Evolutionary conservation across 1,140 invertebrate genomes (phyloP).

Genomic region (Manduca sexta): DNA sequence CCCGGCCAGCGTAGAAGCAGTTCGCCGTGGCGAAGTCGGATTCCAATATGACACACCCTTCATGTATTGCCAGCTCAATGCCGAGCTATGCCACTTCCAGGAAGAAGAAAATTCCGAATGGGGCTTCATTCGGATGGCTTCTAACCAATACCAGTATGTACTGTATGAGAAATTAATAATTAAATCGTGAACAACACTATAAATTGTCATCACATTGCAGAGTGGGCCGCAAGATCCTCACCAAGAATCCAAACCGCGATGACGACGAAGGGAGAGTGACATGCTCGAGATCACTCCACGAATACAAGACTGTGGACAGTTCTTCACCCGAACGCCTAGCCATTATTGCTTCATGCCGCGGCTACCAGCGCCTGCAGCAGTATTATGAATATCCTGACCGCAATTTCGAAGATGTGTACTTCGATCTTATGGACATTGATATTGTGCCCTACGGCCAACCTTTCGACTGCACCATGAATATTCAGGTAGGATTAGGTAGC

Average conservation of each 20-base stretch:
- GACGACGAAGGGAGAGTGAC: constrained; percentile 78
- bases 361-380: constrained; percentile 74
- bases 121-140: constrained; percentile 77
- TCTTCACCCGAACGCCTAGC: constrained; percentile 76
- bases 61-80: constrained; percentile 86
- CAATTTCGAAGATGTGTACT: constrained; percentile 77
- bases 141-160: constrained; percentile 79
- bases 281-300: constrained; percentile 79
- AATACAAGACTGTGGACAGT: constrained; percentile 83
- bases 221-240: constrained; percentile 83
- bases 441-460: constrained; percentile 78
- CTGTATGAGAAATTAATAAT: too few species aligned
- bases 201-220: constrained; percentile 50
- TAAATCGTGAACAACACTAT: too few species aligned
- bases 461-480: constrained; percentile 78
- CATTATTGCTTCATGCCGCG: constrained; percentile 78
- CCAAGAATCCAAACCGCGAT: constrained; percentile 77
- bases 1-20: constrained; percentile 80
- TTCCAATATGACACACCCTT: constrained; percentile 84
- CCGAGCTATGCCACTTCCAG: constrained; percentile 82
- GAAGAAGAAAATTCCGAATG: constrained; percentile 78
- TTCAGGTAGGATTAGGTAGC: constrained; percentile 72
- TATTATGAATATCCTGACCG: constrained; percentile 75
- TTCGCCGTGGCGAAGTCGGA: constrained; percentile 83
- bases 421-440: constrained; percentile 81